phyloP scores from a whole-genome alignment of 2,888 invertebrate genomes.

The Latrodectus elegans region DNA sequence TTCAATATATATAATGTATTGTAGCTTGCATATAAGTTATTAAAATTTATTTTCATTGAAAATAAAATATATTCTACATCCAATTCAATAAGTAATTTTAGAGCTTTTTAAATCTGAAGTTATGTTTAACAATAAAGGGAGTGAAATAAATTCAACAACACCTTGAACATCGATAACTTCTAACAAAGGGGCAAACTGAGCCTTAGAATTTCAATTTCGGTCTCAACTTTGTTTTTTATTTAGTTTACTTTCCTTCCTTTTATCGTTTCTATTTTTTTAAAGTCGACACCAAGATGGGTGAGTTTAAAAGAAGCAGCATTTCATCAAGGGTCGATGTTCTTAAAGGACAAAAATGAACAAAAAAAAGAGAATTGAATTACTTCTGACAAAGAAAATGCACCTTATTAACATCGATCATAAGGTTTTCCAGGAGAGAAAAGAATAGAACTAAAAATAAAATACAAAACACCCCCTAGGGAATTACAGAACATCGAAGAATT shows the following conservation, averaged over 20 bases:
- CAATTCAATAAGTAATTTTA: constrained; percentile 65
- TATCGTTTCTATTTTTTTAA: constrained; percentile 14
- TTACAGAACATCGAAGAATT: constrained; percentile 21
- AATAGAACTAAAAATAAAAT: constrained; percentile 22
- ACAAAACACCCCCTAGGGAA: constrained; percentile 29
- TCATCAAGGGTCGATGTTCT: constrained; percentile 1
- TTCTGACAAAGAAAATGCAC: constrained; percentile 57
- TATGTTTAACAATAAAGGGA: constrained; percentile 58
- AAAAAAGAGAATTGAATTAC: constrained; percentile 60
- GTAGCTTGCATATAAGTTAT: too few species aligned
- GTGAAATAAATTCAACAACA: constrained; percentile 11
- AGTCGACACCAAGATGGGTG: background rate
- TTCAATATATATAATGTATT: too few species aligned
- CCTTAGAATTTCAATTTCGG: constrained; percentile 58
- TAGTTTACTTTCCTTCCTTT: background rate
- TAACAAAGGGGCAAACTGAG: constrained; percentile 43
- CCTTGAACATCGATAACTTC: constrained; percentile 56
- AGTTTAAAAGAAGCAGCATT: constrained; percentile 40
- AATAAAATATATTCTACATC: constrained; percentile 49
- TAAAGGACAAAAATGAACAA: constrained; percentile 1
- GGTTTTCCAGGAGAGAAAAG: constrained; percentile 14
- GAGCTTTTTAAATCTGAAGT: constrained; percentile 31
- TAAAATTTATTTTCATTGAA: constrained; percentile 24
- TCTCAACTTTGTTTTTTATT: constrained; percentile 4
- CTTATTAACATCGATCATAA: constrained; percentile 68